Evolutionary conservation across 2,797 vertebrate genomes (phyloP).

Genomic region (Taeniopygia guttata): DNA sequence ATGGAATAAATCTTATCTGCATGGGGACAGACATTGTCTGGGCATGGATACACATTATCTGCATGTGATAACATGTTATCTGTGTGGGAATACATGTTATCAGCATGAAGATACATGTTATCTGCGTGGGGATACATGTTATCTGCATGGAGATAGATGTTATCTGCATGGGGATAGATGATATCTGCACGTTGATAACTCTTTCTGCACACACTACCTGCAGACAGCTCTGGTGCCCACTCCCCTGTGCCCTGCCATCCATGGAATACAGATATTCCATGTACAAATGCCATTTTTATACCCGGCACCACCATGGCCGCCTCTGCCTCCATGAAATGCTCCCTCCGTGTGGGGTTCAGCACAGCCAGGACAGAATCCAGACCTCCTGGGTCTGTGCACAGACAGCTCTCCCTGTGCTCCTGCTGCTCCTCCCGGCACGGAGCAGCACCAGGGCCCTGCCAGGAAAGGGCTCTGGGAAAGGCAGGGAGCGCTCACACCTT

Average conservation of each 20-base stretch:
- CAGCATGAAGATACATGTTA: too few relatives aligned
- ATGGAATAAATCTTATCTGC: too few relatives aligned
- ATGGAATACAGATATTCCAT: neutral
- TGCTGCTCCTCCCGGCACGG: neutral
- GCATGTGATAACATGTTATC: too few relatives aligned
- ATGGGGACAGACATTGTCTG: neutral
- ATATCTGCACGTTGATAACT: fast-evolving
- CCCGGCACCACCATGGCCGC: fast-evolving
- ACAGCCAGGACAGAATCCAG: neutral
- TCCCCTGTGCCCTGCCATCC: fast-evolving
- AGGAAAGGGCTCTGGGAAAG: neutral
- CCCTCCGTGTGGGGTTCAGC: neutral
- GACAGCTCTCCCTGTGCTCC: neutral
- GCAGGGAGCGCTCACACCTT: neutral
- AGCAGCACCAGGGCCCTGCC: neutral
- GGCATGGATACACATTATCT: neutral
- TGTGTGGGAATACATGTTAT: too few relatives aligned
- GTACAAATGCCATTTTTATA: neutral
- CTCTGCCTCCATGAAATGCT: neutral
- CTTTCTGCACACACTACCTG: fast-evolving
- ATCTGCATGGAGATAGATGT: fast-evolving
- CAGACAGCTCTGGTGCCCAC: neutral
- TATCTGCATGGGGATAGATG: fast-evolving
- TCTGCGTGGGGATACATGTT: too few relatives aligned
- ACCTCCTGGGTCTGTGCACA: neutral